These are phyloP conservation scores for Melitaea cinxia DNA, from an alignment of 1,140 invertebrate genomes.

Conservation along the genomic window DNA sequence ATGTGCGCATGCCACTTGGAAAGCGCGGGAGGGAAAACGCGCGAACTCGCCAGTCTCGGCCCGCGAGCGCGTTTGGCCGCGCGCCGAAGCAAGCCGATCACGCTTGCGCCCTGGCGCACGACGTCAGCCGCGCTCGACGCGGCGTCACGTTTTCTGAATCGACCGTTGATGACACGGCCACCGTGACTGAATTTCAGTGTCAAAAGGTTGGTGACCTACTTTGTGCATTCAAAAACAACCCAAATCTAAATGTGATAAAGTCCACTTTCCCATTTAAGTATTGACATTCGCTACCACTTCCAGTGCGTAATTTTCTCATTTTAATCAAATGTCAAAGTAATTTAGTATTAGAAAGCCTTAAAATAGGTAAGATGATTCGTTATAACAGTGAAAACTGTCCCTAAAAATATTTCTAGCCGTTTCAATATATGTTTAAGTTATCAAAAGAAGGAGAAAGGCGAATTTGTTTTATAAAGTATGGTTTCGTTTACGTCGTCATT, in stretches of 20 bases:
- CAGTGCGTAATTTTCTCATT: constrained; percentile 53
- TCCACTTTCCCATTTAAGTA: constrained; percentile 39
- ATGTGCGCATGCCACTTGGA: constrained; percentile 76
- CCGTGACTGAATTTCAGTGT: constrained; percentile 76
- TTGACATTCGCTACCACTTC: constrained; percentile 37
- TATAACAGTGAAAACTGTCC: too few species aligned
- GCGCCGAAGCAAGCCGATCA: constrained; percentile 61
- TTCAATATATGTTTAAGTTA: neutral
- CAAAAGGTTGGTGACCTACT: constrained; percentile 77
- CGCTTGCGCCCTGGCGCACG: constrained; percentile 74
- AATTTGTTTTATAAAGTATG: neutral
- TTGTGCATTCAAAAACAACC: constrained; percentile 55
- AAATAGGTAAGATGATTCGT: neutral
- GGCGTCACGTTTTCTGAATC: constrained; percentile 77
- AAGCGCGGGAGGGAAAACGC: constrained; percentile 78
- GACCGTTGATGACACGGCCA: constrained; percentile 64
- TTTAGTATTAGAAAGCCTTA: constrained; percentile 25
- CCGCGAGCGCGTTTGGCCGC: constrained; percentile 69
- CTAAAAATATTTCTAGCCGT: neutral
- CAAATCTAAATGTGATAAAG: constrained; percentile 43
- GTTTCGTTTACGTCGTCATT: neutral
- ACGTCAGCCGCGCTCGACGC: constrained; percentile 71
- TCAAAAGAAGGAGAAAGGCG: neutral
- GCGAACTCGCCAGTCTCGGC: constrained; percentile 71
- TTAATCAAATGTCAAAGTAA: constrained; percentile 59